Evolutionary conservation across 2,888 invertebrate species (phyloP).

Genomic region (Drosophila picticornis): DNA sequence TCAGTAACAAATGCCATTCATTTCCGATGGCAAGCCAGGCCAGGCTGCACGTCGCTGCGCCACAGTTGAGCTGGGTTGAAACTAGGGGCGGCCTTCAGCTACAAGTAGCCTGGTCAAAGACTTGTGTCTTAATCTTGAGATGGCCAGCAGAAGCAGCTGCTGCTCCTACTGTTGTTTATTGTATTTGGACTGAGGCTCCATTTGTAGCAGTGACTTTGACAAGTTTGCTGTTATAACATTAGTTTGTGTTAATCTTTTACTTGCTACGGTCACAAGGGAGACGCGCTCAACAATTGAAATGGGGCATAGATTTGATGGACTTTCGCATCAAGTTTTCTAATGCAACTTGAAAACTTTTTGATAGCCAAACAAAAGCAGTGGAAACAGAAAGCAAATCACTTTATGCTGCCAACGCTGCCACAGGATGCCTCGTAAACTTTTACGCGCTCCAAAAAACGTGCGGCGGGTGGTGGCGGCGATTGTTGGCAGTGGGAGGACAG

Average conservation of each 20-base stretch:
- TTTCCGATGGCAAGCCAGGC: conserved; percentile 68
- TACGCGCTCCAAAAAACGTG: conserved; percentile 61
- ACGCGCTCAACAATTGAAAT: conserved; percentile 52
- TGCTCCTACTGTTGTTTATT: conserved; percentile 55
- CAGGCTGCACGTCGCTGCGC: conserved; percentile 57
- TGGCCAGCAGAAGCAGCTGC: conserved; percentile 44
- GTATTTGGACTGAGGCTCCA: conserved; percentile 27
- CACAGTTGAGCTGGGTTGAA: conserved; percentile 46
- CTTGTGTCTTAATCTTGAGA: conserved; percentile 54
- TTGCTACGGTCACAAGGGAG: conserved; percentile 56
- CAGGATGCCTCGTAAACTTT: conserved; percentile 76
- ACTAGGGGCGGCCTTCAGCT: conserved; percentile 13
- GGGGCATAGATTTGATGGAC: conserved; percentile 65
- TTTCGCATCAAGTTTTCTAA: conserved; percentile 62
- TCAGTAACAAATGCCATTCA: conserved; percentile 75
- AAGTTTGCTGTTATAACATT: conserved; percentile 71
- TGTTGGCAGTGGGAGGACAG: background rate
- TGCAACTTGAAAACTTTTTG: conserved; percentile 76
- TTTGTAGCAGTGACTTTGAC: conserved; percentile 67
- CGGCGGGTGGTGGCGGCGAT: background rate
- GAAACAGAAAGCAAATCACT: conserved; percentile 69
- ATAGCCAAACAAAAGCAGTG: conserved; percentile 60
- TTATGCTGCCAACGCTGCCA: conserved; percentile 62
- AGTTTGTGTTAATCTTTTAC: conserved; percentile 74
- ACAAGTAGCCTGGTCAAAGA: conserved; percentile 19